phyloP scores from a whole-genome alignment of 1,140 invertebrate species.

The Sycophila sp. region DNA sequence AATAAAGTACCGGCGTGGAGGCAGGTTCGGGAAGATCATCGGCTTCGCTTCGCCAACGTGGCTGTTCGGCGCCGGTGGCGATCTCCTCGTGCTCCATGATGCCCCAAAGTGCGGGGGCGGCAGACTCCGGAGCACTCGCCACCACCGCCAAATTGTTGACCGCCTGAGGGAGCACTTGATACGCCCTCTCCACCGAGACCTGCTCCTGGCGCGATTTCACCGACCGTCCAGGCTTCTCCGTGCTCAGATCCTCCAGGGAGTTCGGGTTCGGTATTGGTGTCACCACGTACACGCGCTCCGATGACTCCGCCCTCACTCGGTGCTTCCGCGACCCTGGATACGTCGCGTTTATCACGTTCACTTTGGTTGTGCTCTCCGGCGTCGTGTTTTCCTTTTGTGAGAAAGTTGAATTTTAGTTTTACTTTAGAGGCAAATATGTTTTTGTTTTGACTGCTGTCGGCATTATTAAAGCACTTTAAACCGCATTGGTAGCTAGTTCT shows the following conservation, averaged over 20 bases:
- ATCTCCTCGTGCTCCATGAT: constrained; percentile 64
- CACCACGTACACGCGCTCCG: constrained; percentile 30
- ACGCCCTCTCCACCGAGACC: constrained; percentile 57
- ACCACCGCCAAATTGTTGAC: constrained; percentile 62
- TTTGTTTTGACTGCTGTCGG: too few relatives aligned
- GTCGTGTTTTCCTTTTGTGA: not conserved
- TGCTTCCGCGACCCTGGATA: constrained; percentile 33
- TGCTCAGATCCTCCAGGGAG: not conserved
- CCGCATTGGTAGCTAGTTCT: too few relatives aligned
- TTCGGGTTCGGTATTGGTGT: constrained; percentile 31
- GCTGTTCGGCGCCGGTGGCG: constrained; percentile 34
- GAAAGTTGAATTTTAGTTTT: too few relatives aligned
- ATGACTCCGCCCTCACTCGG: not conserved
- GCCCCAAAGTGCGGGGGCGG: constrained; percentile 59
- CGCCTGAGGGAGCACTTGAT: constrained; percentile 63
- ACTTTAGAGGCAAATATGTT: too few relatives aligned
- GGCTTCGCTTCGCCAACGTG: constrained; percentile 30
- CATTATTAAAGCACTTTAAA: too few relatives aligned
- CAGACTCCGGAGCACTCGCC: constrained; percentile 55
- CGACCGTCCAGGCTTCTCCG: not conserved
- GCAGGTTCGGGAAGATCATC: constrained; percentile 36
- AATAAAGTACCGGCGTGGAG: constrained; percentile 49
- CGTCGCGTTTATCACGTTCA: constrained; percentile 21
- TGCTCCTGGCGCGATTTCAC: constrained; percentile 42
- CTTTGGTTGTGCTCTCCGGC: constrained; percentile 1